A percentile compares a stretch with the other conserved stretches of the same genome.
Conservation (phyloP, 1,140 invertebrate genomes). For the Pomacea maculata region DNA sequence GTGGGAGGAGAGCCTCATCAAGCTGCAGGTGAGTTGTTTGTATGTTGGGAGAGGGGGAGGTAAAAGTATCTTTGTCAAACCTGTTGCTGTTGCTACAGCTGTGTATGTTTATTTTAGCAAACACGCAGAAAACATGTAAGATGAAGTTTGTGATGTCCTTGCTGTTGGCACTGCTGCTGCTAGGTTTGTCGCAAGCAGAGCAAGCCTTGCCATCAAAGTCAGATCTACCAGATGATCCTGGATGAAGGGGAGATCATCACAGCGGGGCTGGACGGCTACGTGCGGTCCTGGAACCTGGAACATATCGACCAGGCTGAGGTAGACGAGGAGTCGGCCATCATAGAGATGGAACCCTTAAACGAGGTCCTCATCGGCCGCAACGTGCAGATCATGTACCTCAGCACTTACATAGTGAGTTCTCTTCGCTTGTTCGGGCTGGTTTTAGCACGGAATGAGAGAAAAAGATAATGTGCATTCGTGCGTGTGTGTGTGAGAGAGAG, state of each 20-base stretch:
- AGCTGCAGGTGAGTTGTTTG: slow-evolving; percentile 65
- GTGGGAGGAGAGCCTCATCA: slow-evolving; percentile 85
- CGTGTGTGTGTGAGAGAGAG: background rate
- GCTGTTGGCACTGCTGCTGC: background rate
- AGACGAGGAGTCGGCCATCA: slow-evolving; percentile 72
- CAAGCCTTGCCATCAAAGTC: slow-evolving; percentile 74
- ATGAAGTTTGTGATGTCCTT: too few species aligned
- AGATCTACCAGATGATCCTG: slow-evolving; percentile 77
- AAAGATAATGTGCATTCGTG: background rate
- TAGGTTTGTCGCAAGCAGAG: slow-evolving; percentile 16
- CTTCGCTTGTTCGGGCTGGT: too few species aligned
- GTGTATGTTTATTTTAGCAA: too few species aligned
- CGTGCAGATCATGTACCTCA: slow-evolving; percentile 7
- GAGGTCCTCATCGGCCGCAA: slow-evolving; percentile 2
- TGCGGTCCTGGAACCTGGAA: slow-evolving; percentile 83
- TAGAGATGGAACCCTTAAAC: slow-evolving; percentile 21
- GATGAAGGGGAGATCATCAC: slow-evolving; percentile 70
- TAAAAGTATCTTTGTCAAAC: too few species aligned
- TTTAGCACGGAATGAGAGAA: background rate
- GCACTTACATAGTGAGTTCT: background rate
- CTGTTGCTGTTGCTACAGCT: too few species aligned
- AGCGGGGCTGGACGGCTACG: slow-evolving; percentile 78
- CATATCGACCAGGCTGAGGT: slow-evolving; percentile 81
- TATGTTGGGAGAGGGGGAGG: too few species aligned
- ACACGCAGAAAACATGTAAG: too few species aligned